A percentile compares a stretch with the other conserved stretches of the same genome.
Conservation (phyloP, 2,888 invertebrate genomes). For the Hydropsyche betteni region DNA sequence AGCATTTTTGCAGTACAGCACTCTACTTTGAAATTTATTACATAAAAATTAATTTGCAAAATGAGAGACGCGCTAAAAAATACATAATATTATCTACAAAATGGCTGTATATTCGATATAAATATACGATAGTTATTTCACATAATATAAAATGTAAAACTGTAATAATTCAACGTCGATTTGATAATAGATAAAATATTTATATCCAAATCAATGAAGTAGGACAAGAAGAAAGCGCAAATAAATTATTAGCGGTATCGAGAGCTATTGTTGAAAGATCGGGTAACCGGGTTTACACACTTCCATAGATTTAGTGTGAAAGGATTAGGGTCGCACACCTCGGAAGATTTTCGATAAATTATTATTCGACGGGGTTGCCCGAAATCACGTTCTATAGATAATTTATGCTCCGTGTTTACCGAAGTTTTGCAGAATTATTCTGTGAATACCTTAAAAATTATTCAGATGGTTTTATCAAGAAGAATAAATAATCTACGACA, state of each 20-base stretch:
- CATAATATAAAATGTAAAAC: no score
- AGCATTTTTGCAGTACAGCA: no score
- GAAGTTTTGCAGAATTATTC: constrained; percentile 15
- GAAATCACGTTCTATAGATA: constrained; percentile 21
- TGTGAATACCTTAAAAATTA: not conserved
- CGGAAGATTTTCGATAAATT: constrained; percentile 47
- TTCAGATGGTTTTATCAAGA: constrained; percentile 14
- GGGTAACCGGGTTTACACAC: not conserved
- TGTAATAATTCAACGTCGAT: no score
- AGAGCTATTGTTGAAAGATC: constrained; percentile 6
- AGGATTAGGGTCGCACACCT: constrained; percentile 43
- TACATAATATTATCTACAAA: no score
- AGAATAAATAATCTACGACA: not conserved
- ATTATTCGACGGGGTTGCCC: constrained; percentile 42
- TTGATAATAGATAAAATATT: no score
- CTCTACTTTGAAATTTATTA: no score
- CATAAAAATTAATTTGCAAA: no score
- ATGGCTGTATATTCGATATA: no score
- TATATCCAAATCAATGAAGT: no score
- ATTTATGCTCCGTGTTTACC: constrained; percentile 33
- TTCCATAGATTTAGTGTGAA: constrained; percentile 34
- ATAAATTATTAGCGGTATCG: not conserved
- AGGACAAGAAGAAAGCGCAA: no score
- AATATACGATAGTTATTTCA: no score
- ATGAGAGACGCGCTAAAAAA: no score